Base-by-base conservation (phyloP, 2,797 vertebrate genomes). In the Sardinella longiceps region DNA sequence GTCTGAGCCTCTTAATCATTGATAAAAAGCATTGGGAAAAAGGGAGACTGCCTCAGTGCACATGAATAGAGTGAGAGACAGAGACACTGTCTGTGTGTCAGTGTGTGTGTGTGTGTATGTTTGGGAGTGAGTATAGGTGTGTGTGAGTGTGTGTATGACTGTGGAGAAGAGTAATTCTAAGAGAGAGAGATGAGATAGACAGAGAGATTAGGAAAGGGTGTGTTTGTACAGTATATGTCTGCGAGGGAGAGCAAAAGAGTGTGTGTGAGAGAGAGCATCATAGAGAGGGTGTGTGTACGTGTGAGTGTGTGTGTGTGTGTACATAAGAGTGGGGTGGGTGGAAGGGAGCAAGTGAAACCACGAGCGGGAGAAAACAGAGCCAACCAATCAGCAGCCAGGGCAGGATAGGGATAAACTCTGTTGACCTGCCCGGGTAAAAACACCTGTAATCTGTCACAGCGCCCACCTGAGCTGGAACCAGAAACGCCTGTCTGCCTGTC, bases 1-100 rank as follows among this genome's bases (percentile, higher is more conserved):
- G 83, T 83, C 82, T 89, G 88, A 80, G 53, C 86, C 89, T 87
- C 90, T 81, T 89, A 95, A 94, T 95, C 91, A 95, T 91, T 95
- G 90, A 94, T 86, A 84, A 89, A 90, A 88, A 87, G 77, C 70
- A n/a, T n/a, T n/a, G 80, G 87, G 90, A 51, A 81, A 48, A 63
- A 70, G 15, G 63, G 28, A 70, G 15, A 37, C 66, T 11, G 66
- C 66, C 30, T 70, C 66, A 70, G 66, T 70, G 66, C 66, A 70
- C 66, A 70, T 37, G 66, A 70, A 70, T 70, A 70, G 66, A 15
- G 33, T 70, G 14, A 70, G 14, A 6, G 66, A 18, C 66, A 70
- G 66, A 56, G 18, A 33, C 66, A 33, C 3, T 28, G 9, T 28
- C n/a, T 63, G 11, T 60, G 56, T n/a, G 56, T 37, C 11, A 33